These are phyloP conservation scores for Acanthochromis polyacanthus DNA, from an alignment of 2,113 vertebrate species.

Conservation along the genomic window DNA sequence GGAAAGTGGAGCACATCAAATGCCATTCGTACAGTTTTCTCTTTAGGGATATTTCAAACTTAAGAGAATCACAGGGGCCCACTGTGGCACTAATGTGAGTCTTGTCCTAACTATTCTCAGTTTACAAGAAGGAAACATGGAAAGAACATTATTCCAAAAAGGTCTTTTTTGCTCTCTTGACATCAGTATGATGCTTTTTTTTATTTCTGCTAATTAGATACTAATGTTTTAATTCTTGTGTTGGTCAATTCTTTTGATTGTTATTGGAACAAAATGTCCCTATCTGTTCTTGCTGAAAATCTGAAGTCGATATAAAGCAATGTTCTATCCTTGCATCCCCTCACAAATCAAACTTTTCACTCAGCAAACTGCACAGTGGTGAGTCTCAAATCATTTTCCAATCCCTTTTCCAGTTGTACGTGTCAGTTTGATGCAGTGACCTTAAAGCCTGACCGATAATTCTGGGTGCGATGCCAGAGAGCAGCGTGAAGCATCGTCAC, in stretches of 20 bases:
- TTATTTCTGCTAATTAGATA: conserved; percentile 11
- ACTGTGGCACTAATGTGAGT: background rate
- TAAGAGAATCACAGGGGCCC: background rate
- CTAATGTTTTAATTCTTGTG: background rate
- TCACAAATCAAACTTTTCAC: conserved; percentile 56
- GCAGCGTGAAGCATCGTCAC: background rate
- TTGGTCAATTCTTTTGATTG: background rate
- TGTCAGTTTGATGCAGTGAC: conserved; percentile 54
- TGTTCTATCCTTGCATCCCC: background rate
- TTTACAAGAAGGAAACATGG: conserved; percentile 2
- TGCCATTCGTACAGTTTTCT: conserved; percentile 27
- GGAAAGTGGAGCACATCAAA: conserved; percentile 57
- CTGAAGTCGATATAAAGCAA: background rate
- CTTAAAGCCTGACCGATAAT: conserved; percentile 45
- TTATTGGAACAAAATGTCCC: background rate
- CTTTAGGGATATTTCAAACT: conserved; percentile 46
- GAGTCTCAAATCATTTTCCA: conserved; percentile 63
- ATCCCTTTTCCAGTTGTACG: conserved; percentile 28
- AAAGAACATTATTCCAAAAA: conserved; percentile 18
- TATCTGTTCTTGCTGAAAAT: conserved; percentile 3
- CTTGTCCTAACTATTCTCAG: conserved; percentile 9
- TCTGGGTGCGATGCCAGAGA: conserved; percentile 28
- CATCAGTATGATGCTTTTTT: background rate
- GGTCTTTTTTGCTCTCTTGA: background rate
- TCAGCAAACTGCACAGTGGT: background rate